Percentiles rank a stretch among this genome's conserved stretches.
Evolutionary conservation across 2,113 vertebrate species (phyloP).

Genomic region (Notechis scutatus): DNA sequence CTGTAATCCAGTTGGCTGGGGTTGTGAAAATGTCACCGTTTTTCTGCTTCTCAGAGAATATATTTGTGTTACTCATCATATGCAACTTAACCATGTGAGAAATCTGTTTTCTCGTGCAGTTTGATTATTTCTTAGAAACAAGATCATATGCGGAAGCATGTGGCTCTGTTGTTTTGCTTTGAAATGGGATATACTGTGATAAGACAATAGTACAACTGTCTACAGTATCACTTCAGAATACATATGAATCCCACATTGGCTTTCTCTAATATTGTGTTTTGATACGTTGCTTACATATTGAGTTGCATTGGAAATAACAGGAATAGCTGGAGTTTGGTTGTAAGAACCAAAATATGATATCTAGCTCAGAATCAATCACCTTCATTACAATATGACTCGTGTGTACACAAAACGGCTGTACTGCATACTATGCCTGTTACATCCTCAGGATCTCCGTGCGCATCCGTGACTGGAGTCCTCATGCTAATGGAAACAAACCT

Average conservation of each 20-base stretch:
- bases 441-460: constrained; percentile 44
- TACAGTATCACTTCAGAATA: neutral
- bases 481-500: neutral
- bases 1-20: neutral
- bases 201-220: neutral
- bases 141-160: neutral
- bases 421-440: neutral
- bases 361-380: neutral
- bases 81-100: neutral
- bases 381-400: neutral
- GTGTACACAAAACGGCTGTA: neutral
- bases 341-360: neutral
- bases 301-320: neutral
- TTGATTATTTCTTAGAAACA: neutral
- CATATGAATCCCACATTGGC: neutral
- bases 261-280: neutral
- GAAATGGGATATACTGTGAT: neutral
- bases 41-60: neutral
- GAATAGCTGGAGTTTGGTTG: neutral
- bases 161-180: neutral
- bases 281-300: neutral
- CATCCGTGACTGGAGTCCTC: constrained; percentile 17
- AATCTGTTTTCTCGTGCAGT: neutral
- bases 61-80: neutral
- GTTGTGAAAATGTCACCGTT: neutral